phyloP scores from a whole-genome alignment of 2,797 vertebrate genomes.

The Sebastiscus albofasciatus region DNA sequence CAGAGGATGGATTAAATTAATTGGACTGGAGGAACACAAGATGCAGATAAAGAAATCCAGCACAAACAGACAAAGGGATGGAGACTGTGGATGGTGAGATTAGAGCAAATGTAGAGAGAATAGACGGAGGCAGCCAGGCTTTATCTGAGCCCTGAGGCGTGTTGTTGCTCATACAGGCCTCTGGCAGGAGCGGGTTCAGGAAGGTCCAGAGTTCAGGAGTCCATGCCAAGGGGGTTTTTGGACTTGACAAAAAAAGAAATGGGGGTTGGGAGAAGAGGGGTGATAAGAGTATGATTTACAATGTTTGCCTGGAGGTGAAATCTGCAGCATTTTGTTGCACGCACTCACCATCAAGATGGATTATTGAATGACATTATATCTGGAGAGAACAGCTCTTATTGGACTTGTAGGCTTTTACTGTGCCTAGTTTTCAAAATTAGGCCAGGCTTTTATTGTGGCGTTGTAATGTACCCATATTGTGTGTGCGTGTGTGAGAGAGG shows the following conservation, averaged over 20 bases:
- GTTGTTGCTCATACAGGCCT: constrained; percentile 46
- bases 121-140: background rate
- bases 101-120: background rate
- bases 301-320: constrained; percentile 44
- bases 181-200: constrained; percentile 18
- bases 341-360: constrained; percentile 20
- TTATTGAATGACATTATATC: constrained; percentile 61
- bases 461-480: constrained; percentile 11
- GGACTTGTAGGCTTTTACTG: constrained; percentile 26
- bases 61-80: constrained; percentile 24
- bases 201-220: constrained; percentile 22
- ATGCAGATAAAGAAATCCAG: constrained; percentile 1
- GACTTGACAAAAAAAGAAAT: constrained; percentile 12
- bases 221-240: constrained; percentile 9
- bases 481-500: background rate
- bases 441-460: constrained; percentile 12
- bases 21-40: background rate
- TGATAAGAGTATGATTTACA: constrained; percentile 36
- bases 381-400: constrained; percentile 15
- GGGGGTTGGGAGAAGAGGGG: constrained; percentile 6
- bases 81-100: constrained; percentile 15
- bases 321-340: background rate
- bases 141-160: constrained; percentile 29
- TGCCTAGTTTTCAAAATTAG: constrained; percentile 29
- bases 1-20: background rate